These are phyloP conservation scores for Eudyptes chrysolophus DNA, from an alignment of 2,113 vertebrate genomes.

Conservation along the genomic window DNA sequence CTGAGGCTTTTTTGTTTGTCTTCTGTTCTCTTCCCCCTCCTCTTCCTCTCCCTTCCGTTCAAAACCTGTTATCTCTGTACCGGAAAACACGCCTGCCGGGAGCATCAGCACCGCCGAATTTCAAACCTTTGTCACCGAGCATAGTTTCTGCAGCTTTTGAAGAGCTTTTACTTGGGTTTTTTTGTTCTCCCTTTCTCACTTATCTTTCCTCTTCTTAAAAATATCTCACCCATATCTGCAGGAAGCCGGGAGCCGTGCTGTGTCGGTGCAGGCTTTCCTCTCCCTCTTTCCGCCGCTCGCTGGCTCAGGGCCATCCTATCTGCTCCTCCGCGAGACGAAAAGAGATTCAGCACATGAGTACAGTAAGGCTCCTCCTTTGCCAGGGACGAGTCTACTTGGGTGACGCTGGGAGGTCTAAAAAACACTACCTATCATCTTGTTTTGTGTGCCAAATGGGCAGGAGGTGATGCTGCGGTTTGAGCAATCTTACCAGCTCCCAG, in stretches of 20 bases:
- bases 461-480: not conserved
- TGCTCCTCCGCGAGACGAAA: not conserved
- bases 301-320: not conserved
- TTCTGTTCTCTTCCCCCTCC: not conserved
- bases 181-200: not conserved
- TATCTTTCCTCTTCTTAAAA: not conserved
- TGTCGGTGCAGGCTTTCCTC: not conserved
- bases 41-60: not conserved
- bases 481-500: not conserved
- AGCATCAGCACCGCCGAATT: rapidly evolving
- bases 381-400: not conserved
- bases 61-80: not conserved
- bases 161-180: not conserved
- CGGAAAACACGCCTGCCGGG: rapidly evolving
- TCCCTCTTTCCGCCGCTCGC: not conserved
- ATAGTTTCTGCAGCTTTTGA: not conserved
- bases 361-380: not conserved
- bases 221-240: not conserved
- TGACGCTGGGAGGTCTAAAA: not conserved
- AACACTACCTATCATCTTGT: rapidly evolving
- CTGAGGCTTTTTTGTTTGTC: not conserved
- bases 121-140: not conserved
- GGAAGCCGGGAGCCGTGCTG: not conserved
- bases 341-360: not conserved
- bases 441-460: not conserved